Conservation (phyloP, 2,113 vertebrate species). For the Sceloporus undulatus region DNA sequence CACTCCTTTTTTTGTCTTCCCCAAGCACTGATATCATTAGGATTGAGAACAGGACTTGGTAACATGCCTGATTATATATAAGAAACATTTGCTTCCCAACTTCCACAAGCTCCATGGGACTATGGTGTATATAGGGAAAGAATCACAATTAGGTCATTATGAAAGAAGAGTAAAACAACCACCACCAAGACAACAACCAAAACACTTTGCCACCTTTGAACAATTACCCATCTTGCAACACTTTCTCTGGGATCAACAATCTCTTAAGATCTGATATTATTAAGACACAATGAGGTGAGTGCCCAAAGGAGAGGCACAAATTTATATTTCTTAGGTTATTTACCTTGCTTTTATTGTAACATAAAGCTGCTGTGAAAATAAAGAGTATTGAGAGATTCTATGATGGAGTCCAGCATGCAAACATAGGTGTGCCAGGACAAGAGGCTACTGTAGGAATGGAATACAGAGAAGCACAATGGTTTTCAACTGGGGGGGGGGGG, state of each 20-base stretch:
- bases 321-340: background rate
- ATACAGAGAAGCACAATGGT: no score
- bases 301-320: no score
- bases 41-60: fast-evolving
- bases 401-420: no score
- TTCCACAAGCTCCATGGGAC: background rate
- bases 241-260: background rate
- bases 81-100: background rate
- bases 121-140: background rate
- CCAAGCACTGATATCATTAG: background rate
- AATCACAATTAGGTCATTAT: background rate
- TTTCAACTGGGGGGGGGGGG: no score
- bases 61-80: background rate
- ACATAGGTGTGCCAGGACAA: no score
- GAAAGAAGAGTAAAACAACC: background rate
- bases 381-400: no score
- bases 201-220: background rate
- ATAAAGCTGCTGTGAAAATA: background rate
- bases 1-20: slow-evolving; percentile 11
- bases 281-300: background rate
- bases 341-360: background rate
- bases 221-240: background rate
- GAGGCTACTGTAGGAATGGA: no score
- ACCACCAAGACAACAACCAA: no score
- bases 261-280: background rate